These are phyloP conservation scores for Brenthis daphne DNA, from an alignment of 2,888 invertebrate species.

Conservation along the genomic window DNA sequence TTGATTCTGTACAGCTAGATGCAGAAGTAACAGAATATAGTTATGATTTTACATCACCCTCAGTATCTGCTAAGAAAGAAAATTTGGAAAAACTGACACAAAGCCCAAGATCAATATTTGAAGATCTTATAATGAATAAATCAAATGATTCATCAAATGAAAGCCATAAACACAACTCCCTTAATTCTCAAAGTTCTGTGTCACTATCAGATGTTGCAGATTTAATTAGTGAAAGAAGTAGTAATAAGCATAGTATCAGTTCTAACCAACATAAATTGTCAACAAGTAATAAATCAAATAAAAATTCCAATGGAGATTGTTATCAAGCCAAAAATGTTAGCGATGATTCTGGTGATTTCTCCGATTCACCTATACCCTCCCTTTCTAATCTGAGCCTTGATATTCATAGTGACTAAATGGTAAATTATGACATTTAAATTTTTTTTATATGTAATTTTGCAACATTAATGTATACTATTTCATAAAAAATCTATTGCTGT, in stretches of 20 bases:
- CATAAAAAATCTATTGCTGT: too few species aligned
- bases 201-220: conserved; percentile 76
- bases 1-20: conserved; percentile 54
- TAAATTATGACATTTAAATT: not conserved
- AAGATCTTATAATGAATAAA: conserved; percentile 41
- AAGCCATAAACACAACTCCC: conserved; percentile 59
- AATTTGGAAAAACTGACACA: conserved; percentile 41
- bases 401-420: conserved; percentile 68
- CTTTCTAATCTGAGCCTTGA: conserved; percentile 74
- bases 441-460: not conserved
- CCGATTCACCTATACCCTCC: conserved; percentile 72
- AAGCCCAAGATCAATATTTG: conserved; percentile 20
- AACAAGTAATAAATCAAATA: conserved; percentile 45
- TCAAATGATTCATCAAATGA: conserved; percentile 46
- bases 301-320: conserved; percentile 43
- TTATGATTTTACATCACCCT: conserved; percentile 66
- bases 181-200: conserved; percentile 66
- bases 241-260: conserved; percentile 42
- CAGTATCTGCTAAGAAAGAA: conserved; percentile 48
- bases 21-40: conserved; percentile 65
- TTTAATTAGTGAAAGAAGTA: conserved; percentile 69
- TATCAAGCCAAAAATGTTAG: conserved; percentile 51
- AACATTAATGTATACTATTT: too few species aligned
- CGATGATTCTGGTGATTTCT: conserved; percentile 72
- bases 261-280: conserved; percentile 41